Base-by-base conservation (phyloP, 2,888 invertebrate genomes). In the Drosophila affinis region DNA sequence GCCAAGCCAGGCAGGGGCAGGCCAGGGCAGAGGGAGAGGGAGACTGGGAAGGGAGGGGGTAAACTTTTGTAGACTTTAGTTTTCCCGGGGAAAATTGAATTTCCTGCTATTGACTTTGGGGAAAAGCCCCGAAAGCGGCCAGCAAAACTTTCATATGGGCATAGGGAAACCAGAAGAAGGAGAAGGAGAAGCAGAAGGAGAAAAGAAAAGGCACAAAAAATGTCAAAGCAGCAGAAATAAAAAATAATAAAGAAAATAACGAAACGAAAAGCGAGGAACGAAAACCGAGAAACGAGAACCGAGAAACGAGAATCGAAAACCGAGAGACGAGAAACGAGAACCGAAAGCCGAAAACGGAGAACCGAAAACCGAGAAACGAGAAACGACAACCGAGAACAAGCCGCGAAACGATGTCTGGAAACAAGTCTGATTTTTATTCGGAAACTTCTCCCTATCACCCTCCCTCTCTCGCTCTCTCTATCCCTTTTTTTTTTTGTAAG, bases 21-120 rank as follows among this genome's bases (percentile, higher is more conserved):
- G 56, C 49, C 24, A 48, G 32, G 29, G 46, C 9, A 18, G 18
- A n/a, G n/a, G n/a, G n/a, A n/a, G 29, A 9, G 17, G 32, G 44
- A 46, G 47, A 27, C 29, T 21, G 21, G 3, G 48, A 14, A 34
- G 48, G n/a, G 49, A 51, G 29, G 62, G 62, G 47, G 46, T 51
- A 55, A 72, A 72, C 72, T 64, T 72, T 71, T 55, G 45, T 64
- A 72, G 60, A 62, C 68, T 63, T 78, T 67, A 73, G 76, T 67
- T 71, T 62, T 71, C 59, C 65, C 24, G 67, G 67, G 68, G 74
- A 69, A 81, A 83, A 80, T 78, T 78, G 75, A 74, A 87, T 79
- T 79, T 79, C 60, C 81, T 65, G 74, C 57, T 73, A 72, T 75
- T 72, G 75, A 76, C 76, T 76, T 67, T 52, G 58, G 59, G 39